Evolutionary conservation across 2,888 invertebrate genomes (phyloP).

Genomic region (Orthosia gothica): DNA sequence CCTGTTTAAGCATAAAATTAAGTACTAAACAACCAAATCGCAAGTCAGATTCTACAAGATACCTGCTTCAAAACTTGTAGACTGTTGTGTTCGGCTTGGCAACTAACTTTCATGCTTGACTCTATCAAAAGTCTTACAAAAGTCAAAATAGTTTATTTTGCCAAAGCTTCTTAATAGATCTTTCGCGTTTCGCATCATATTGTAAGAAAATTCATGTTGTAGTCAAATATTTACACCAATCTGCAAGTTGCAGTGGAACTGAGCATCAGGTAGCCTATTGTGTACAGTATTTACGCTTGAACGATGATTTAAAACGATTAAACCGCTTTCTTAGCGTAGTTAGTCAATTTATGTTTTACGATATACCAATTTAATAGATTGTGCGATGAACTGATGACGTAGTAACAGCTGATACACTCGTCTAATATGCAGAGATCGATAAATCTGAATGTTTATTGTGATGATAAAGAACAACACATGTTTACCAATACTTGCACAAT

Average conservation of each 20-base stretch:
- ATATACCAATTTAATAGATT: conserved; percentile 1
- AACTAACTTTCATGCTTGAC: neutral
- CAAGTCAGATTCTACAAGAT: neutral
- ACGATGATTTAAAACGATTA: no score
- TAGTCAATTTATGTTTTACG: neutral
- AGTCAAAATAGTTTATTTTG: neutral
- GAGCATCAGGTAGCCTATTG: no score
- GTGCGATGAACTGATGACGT: conserved; percentile 36
- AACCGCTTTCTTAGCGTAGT: neutral
- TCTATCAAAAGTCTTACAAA: conserved; percentile 1
- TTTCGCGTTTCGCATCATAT: neutral
- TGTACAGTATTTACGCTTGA: neutral
- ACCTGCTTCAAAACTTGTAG: no score
- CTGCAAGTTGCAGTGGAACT: no score
- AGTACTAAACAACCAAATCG: no score
- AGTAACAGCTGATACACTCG: conserved; percentile 40
- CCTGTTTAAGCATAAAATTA: neutral
- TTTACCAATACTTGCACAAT: conserved; percentile 57
- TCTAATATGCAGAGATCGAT: conserved; percentile 24
- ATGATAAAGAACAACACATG: conserved; percentile 58
- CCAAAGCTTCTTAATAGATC: no score
- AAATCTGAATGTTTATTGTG: conserved; percentile 52
- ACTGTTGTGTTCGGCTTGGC: neutral
- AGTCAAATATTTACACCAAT: neutral
- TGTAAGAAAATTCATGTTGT: neutral